A percentile compares a stretch with the other conserved stretches of the same genome.
phyloP scores from a whole-genome alignment of 2,888 invertebrate genomes.

The Branchipolynoe longqiensis region DNA sequence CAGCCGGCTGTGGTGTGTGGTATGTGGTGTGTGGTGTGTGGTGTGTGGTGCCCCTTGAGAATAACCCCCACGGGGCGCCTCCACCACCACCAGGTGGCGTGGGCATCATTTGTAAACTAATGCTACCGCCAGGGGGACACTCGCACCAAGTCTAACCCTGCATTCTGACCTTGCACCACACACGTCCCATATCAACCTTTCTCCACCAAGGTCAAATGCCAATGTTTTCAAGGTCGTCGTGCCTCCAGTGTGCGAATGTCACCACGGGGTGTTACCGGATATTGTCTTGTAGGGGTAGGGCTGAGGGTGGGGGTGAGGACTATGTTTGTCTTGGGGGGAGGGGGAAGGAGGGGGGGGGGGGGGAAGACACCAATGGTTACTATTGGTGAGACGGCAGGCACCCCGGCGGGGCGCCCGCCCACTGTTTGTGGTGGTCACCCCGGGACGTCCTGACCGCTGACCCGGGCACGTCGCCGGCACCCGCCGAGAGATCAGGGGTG shows the following conservation, averaged over 20 bases:
- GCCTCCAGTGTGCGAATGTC: background rate
- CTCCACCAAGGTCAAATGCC: conserved; percentile 2
- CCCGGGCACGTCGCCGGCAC: too few relatives aligned
- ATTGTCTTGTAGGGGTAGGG: background rate
- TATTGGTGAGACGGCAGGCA: background rate
- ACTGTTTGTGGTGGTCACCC: conserved; percentile 13
- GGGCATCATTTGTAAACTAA: too few relatives aligned
- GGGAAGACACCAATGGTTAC: background rate
- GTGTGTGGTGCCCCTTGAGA: too few relatives aligned
- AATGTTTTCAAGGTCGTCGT: conserved; percentile 18
- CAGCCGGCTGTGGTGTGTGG: too few relatives aligned
- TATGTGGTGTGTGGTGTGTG: too few relatives aligned
- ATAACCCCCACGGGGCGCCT: too few relatives aligned
- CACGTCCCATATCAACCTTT: too few relatives aligned
- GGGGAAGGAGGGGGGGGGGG: too few relatives aligned
- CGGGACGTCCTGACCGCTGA: too few relatives aligned
- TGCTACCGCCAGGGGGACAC: conserved; percentile 4
- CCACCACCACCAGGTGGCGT: background rate
- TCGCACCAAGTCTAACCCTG: background rate
- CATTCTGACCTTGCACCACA: background rate
- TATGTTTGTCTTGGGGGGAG: conserved; percentile 23
- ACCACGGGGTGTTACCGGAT: background rate
- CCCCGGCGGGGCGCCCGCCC: background rate
- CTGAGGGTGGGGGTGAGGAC: background rate
- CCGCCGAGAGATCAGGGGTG: too few relatives aligned